phyloP scores from a whole-genome alignment of 2,113 vertebrate genomes.

The Zapornia atra region DNA sequence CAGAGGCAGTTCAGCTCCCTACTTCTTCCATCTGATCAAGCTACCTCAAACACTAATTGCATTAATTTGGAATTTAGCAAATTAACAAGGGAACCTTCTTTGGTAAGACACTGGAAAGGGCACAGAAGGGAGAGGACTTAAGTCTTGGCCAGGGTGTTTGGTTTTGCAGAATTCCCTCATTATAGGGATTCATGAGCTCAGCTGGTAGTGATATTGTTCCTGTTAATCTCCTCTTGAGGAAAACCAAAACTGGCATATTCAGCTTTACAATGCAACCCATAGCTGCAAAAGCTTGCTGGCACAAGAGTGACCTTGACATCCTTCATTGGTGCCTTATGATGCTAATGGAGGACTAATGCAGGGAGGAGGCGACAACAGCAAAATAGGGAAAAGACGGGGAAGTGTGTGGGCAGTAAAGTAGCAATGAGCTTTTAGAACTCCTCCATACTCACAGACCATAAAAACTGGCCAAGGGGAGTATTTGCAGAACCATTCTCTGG shows the following conservation, averaged over 20 bases:
- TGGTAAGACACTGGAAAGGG: background rate
- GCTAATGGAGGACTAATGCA: slow-evolving; percentile 11
- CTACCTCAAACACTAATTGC: background rate
- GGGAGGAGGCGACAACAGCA: background rate
- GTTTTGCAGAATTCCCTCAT: background rate
- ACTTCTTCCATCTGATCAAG: background rate
- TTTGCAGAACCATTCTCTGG: slow-evolving; percentile 18
- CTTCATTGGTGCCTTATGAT: background rate
- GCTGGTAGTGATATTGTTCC: background rate
- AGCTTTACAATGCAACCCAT: background rate
- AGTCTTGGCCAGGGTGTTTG: background rate
- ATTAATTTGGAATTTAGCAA: background rate
- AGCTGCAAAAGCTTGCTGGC: background rate
- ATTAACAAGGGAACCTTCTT: background rate
- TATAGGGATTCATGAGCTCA: background rate
- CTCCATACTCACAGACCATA: background rate
- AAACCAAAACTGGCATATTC: background rate
- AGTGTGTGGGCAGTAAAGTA: slow-evolving; percentile 30
- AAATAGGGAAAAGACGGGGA: background rate
- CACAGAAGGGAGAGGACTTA: background rate
- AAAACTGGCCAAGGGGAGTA: slow-evolving; percentile 9
- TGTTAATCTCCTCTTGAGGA: background rate
- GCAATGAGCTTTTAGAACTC: slow-evolving; percentile 9
- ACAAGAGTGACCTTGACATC: slow-evolving; percentile 46
- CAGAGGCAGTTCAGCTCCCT: background rate